Percentiles rank a stretch among this genome's conserved stretches.
These are phyloP conservation scores for Danio choprae DNA, from an alignment of 2,797 vertebrate species.

Conservation along the genomic window DNA sequence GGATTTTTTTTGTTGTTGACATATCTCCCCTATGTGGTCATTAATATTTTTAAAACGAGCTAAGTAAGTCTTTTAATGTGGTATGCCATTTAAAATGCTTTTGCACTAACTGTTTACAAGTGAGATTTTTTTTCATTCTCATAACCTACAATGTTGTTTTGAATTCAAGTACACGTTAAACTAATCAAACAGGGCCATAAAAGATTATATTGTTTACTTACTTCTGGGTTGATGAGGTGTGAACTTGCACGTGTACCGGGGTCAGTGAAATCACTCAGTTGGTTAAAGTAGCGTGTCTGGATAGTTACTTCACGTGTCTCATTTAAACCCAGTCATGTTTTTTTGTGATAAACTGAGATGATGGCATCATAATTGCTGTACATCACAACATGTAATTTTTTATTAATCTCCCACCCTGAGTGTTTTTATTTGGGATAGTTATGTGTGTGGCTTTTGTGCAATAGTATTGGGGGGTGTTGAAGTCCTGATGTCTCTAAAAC, in stretches of 20 bases:
- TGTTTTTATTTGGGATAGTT: constrained; percentile 69
- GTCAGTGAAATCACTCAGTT: neutral
- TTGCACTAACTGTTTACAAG: neutral
- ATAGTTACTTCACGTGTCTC: neutral
- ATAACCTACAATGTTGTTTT: constrained; percentile 1
- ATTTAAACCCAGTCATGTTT: neutral
- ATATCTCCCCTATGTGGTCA: neutral
- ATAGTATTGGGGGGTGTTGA: constrained; percentile 58
- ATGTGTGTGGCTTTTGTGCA: constrained; percentile 71
- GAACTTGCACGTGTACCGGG: neutral
- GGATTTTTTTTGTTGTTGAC: constrained; percentile 73
- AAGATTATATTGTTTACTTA: neutral
- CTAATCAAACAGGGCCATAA: neutral
- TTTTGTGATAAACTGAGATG: neutral
- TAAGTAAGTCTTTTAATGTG: neutral
- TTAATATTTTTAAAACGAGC: too few relatives aligned
- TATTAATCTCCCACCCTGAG: constrained; percentile 52
- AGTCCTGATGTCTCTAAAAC: constrained; percentile 62
- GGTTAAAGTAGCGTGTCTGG: neutral
- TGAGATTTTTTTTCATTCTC: neutral
- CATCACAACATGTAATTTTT: constrained; percentile 10
- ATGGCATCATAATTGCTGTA: constrained; percentile 1
- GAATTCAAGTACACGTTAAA: neutral
- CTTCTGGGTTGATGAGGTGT: constrained; percentile 17
- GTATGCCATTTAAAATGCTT: neutral